Evolutionary conservation across 1,140 invertebrate species (phyloP).

Genomic region (Himalopsyche phryganea): DNA sequence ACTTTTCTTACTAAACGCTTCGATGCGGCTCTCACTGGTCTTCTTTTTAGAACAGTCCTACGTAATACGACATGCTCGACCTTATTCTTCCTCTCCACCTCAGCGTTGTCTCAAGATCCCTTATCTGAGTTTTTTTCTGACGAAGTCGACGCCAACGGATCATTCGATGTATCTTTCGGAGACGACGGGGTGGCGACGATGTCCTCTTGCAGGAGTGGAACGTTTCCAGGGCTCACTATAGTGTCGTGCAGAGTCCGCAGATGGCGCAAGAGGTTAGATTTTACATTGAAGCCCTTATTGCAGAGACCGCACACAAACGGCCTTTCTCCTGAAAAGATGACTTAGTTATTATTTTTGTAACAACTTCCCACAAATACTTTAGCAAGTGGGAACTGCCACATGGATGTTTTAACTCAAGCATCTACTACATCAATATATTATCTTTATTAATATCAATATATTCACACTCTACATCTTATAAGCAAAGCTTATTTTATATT

Average conservation of each 20-base stretch:
- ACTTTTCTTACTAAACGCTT: conserved; percentile 1
- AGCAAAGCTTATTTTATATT: too few relatives aligned
- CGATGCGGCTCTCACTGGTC: background rate
- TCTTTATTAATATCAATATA: too few relatives aligned
- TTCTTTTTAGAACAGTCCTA: background rate
- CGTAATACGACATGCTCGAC: conserved; percentile 6
- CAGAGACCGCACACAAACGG: conserved; percentile 71
- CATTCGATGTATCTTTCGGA: conserved; percentile 31
- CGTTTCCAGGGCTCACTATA: conserved; percentile 46
- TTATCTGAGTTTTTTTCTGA: conserved; percentile 42
- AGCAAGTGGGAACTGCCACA: too few relatives aligned
- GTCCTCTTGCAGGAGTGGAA: conserved; percentile 32
- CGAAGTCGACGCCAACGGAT: conserved; percentile 35
- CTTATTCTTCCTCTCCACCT: conserved; percentile 37
- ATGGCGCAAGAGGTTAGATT: conserved; percentile 70
- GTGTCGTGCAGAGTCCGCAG: conserved; percentile 68
- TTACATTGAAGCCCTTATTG: conserved; percentile 75
- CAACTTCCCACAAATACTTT: background rate
- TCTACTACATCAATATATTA: too few relatives aligned
- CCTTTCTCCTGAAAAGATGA: conserved; percentile 50
- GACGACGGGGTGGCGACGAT: conserved; percentile 12
- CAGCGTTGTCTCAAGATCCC: conserved; percentile 45
- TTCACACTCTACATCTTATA: too few relatives aligned
- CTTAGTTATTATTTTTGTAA: background rate
- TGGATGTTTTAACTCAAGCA: too few relatives aligned